Evolutionary conservation across 2,797 vertebrate species (phyloP).

Genomic region (Pseudocheirus occidentalis): DNA sequence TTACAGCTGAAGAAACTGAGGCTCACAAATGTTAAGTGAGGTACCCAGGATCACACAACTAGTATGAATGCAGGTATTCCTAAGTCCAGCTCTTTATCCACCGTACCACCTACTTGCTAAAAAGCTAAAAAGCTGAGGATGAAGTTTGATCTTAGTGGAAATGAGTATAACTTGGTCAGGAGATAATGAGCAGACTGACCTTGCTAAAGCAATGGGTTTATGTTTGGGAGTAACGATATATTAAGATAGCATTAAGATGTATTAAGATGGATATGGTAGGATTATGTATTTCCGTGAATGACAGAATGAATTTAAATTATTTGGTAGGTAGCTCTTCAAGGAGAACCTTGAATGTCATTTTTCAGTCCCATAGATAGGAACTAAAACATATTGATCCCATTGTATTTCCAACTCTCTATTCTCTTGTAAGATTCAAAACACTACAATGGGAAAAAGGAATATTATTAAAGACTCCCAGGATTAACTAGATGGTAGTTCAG

Average conservation of each 20-base stretch:
- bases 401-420: not conserved
- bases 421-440: not conserved
- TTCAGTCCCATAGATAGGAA: not conserved
- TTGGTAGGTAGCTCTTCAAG: not conserved
- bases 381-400: not conserved
- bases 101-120: not conserved
- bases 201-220: not conserved
- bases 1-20: not conserved
- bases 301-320: not conserved
- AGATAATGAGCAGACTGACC: not conserved
- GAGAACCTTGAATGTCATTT: not conserved
- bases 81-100: not conserved
- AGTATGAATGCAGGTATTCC: not conserved
- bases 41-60: not conserved
- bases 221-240: not conserved
- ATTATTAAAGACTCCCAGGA: not conserved
- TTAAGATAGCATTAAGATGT: not conserved
- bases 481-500: not conserved
- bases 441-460: fast-evolving
- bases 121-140: not conserved
- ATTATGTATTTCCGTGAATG: not conserved
- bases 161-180: not conserved
- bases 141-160: not conserved
- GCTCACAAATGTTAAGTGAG: not conserved
- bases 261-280: not conserved